Evolutionary conservation across 1,140 invertebrate genomes (phyloP), one percentile per base, ranked within the genome.

Genomic region (Sesamia nonagrioides): DNA sequence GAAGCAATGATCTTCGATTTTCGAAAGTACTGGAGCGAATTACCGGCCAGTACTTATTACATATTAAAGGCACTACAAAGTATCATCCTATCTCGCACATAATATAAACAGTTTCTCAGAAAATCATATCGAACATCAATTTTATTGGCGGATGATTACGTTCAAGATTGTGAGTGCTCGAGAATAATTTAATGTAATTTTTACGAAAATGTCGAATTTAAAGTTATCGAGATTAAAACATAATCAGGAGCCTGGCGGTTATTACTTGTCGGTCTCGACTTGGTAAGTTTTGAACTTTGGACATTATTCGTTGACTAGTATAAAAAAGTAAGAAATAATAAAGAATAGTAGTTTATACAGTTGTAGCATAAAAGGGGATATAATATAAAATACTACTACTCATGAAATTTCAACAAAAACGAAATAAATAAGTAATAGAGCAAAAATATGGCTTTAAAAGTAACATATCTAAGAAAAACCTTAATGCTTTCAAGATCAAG

Each of bases 121-220:
- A 88, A 86, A 88, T 84, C 78, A 79, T 88, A 89, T 86, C 88
- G 84, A 77, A 72, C 86, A 84, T 87, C 82, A 73, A 68, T 84
- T 83, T 86, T 86, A 84, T 85, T 86, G 82, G 83, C 72, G 54
- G 82, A 86, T 82, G 84, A 88, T 89, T 81, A 81, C 74, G 48
- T 33, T 15, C 40, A 40, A 80, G 82, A 80, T 86, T 83, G 82
- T 77, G 74, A 80, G 76, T 79, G 73, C 72, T 40, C 63, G 17
- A 58, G 78, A 83, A 86, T 84, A 84, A 82, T 86, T 84, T 84
- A 74, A 81, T 77, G 79, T 81, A 81, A 84, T 85, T 88, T 86
- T 82, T 82, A 77, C 58, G 76, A 84, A 82, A 83, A 84, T 84
- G 76, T 84, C 82, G 82, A 86, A 84, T 85, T 83, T 84, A 83